A percentile compares a stretch with the other conserved stretches of the same genome.
Evolutionary conservation across 2,113 vertebrate species (phyloP).

Genomic region (Carassius auratus): DNA sequence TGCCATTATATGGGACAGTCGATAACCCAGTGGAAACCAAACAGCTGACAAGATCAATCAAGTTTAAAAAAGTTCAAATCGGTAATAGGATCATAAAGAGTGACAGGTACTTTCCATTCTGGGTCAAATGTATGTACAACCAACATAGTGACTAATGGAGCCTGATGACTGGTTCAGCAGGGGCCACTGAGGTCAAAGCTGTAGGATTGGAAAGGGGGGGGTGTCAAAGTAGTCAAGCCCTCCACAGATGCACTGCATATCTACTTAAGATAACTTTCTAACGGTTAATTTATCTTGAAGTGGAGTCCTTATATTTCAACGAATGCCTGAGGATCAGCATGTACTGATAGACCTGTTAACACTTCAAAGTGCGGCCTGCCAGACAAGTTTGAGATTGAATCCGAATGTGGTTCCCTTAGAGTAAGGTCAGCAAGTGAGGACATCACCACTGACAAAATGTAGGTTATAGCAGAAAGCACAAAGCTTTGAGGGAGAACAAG

Average conservation of each 20-base stretch:
- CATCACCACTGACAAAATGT: neutral
- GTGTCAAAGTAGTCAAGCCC: conserved; percentile 10
- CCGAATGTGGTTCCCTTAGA: neutral
- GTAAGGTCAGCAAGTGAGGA: neutral
- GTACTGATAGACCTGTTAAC: conserved; percentile 23
- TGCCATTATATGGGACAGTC: neutral
- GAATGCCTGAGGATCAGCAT: conserved; percentile 16
- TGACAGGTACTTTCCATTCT: conserved; percentile 21
- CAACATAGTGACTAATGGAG: conserved; percentile 17
- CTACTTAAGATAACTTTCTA: conserved; percentile 12
- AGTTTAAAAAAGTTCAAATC: conserved; percentile 8
- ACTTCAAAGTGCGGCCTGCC: conserved; percentile 18
- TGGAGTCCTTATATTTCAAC: conserved; percentile 20
- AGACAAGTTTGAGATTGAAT: conserved; percentile 28
- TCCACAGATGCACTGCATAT: conserved; percentile 1
- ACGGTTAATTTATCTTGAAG: conserved; percentile 15
- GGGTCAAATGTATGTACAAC: conserved; percentile 8
- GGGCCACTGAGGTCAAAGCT: conserved; percentile 32
- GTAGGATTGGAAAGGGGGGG: neutral
- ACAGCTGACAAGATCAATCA: conserved; percentile 38
- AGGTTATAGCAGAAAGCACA: neutral
- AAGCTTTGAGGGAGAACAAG: neutral
- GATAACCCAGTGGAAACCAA: conserved; percentile 32
- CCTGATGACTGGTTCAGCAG: conserved; percentile 26
- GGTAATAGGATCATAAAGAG: conserved; percentile 14